These are phyloP conservation scores for Manis crassicaudata DNA, from an alignment of 2,797 vertebrate genomes.

Conservation along the genomic window DNA sequence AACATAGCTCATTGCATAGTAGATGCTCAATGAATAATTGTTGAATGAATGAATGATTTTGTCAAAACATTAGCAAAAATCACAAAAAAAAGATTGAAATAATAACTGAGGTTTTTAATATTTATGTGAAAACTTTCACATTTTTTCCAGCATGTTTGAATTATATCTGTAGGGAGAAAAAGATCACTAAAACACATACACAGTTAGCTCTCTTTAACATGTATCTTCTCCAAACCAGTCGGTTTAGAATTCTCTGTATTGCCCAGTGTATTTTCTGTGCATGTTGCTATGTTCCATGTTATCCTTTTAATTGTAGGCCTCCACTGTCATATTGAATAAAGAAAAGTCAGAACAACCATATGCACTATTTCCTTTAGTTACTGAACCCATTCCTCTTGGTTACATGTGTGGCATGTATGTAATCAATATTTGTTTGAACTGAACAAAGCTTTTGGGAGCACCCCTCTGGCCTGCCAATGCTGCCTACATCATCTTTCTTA, in stretches of 20 bases:
- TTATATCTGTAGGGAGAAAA: not conserved
- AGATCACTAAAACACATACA: not conserved
- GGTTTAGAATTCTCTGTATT: not conserved
- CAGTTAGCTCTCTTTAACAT: not conserved
- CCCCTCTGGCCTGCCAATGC: not conserved
- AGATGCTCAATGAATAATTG: not conserved
- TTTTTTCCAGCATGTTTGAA: not conserved
- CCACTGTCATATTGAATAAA: constrained; percentile 7
- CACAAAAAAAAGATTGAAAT: not conserved
- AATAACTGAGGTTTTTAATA: not conserved
- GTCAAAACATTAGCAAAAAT: not conserved
- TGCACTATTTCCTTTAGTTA: constrained; percentile 49
- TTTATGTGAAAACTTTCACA: not conserved
- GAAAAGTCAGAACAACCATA: constrained; percentile 17
- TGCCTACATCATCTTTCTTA: not conserved
- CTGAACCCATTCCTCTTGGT: not conserved
- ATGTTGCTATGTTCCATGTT: not conserved
- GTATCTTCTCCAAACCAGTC: not conserved
- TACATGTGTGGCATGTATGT: not conserved
- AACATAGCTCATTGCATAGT: not conserved
- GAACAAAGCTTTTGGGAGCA: constrained; percentile 41
- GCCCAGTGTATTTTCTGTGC: not conserved
- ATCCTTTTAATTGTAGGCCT: constrained; percentile 36
- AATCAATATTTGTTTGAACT: constrained; percentile 41
- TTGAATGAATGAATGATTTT: constrained; percentile 1